These are phyloP conservation scores for Peromyscus aztecus DNA, from an alignment of 2,797 vertebrate genomes.

Conservation along the genomic window DNA sequence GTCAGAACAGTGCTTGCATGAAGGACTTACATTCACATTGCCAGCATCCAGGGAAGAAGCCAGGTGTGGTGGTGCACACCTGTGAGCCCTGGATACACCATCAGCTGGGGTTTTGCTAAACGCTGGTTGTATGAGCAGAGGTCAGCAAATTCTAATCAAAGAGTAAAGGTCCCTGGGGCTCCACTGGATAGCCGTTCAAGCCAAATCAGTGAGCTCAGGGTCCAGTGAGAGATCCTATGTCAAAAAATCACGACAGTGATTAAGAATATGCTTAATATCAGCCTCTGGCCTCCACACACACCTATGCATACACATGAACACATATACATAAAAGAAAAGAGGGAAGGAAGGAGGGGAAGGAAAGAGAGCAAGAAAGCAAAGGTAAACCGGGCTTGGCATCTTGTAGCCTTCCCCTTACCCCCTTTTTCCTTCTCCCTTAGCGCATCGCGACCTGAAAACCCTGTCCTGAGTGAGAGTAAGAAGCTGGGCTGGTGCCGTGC, in stretches of 20 bases:
- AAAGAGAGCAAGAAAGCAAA: not conserved
- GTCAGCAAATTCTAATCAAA: not conserved
- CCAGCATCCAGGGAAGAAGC: not conserved
- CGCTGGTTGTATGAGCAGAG: not conserved
- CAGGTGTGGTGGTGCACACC: not conserved
- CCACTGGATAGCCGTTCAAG: not conserved
- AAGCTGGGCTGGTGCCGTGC: accelerated
- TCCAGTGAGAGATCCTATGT: not conserved
- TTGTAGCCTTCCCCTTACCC: not conserved
- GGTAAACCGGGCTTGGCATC: not conserved
- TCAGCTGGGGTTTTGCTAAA: conserved; percentile 11
- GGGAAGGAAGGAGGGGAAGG: too few species aligned
- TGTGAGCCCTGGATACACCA: not conserved
- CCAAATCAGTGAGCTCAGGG: not conserved
- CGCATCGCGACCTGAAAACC: not conserved
- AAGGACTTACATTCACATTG: not conserved
- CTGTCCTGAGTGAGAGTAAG: not conserved
- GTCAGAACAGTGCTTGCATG: not conserved
- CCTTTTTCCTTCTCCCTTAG: not conserved
- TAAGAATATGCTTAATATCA: not conserved
- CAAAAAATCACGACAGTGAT: not conserved
- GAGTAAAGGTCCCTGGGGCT: not conserved
- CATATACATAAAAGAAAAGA: not conserved
- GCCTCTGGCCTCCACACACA: not conserved
- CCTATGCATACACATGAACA: not conserved